These are phyloP conservation scores for Oryzias javanicus DNA, from an alignment of 2,113 vertebrate genomes.

Conservation along the genomic window DNA sequence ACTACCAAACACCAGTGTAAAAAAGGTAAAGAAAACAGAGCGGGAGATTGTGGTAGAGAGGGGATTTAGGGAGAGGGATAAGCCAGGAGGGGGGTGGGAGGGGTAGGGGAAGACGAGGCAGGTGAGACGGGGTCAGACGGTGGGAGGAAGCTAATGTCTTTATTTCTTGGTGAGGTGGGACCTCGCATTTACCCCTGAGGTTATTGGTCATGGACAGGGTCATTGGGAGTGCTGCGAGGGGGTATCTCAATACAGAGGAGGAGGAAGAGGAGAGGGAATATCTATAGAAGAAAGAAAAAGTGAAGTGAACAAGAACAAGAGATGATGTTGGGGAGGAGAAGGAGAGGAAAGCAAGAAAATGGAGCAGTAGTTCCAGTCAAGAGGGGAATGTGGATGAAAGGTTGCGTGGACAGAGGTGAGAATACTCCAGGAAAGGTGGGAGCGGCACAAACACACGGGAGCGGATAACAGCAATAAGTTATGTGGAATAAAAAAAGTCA, in stretches of 20 bases:
- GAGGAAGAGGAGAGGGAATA: slow-evolving; percentile 39
- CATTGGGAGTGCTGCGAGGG: slow-evolving; percentile 53
- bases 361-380: slow-evolving; percentile 61
- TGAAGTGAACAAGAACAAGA: slow-evolving; percentile 38
- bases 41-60: slow-evolving; percentile 39
- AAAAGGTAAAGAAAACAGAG: slow-evolving; percentile 37
- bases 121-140: slow-evolving; percentile 70
- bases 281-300: slow-evolving; percentile 50
- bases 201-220: slow-evolving; percentile 72
- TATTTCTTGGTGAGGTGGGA: slow-evolving; percentile 77
- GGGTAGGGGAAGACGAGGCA: slow-evolving; percentile 54
- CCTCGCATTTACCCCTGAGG: slow-evolving; percentile 74
- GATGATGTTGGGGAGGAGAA: slow-evolving; percentile 41
- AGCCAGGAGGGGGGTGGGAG: slow-evolving; percentile 32
- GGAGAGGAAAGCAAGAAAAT: slow-evolving; percentile 35
- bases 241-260: slow-evolving; percentile 46
- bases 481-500: too few species aligned
- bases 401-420: slow-evolving; percentile 56
- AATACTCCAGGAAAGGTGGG: slow-evolving; percentile 43
- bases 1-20: slow-evolving; percentile 13
- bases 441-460: slow-evolving; percentile 18
- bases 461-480: slow-evolving; percentile 18
- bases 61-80: slow-evolving; percentile 58
- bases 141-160: slow-evolving; percentile 75
- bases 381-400: slow-evolving; percentile 63